Evolutionary conservation across 1,140 invertebrate genomes (phyloP).

Genomic region (Aethina tumida): DNA sequence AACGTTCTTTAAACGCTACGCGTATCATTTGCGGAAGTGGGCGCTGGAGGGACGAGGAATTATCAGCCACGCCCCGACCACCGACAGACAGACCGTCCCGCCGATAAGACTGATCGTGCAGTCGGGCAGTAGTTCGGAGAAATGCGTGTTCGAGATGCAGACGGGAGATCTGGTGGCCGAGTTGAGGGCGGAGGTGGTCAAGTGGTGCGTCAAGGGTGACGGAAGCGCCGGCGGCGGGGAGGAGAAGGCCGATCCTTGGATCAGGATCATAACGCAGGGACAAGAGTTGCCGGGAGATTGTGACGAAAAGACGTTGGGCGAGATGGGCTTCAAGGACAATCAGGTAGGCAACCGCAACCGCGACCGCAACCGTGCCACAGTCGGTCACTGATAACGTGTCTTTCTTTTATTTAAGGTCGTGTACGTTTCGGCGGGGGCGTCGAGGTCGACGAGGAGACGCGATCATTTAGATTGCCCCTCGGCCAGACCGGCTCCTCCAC

Average conservation of each 20-base stretch:
- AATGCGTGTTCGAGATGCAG: constrained; percentile 63
- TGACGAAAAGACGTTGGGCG: constrained; percentile 80
- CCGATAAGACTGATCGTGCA: constrained; percentile 69
- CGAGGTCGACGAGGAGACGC: constrained; percentile 60
- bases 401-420: constrained; percentile 51
- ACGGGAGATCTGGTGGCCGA: constrained; percentile 77
- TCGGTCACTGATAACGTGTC: not conserved
- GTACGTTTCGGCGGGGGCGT: constrained; percentile 78
- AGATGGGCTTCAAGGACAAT: constrained; percentile 87
- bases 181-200: constrained; percentile 83
- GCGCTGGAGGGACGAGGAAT: constrained; percentile 69
- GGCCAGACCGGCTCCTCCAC: constrained; percentile 65
- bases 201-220: constrained; percentile 61
- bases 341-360: constrained; percentile 35
- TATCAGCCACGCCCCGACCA: constrained; percentile 57
- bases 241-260: constrained; percentile 31
- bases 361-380: not conserved
- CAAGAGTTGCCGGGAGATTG: constrained; percentile 89
- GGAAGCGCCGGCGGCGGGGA: constrained; percentile 7
- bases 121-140: constrained; percentile 72
- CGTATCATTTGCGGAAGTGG: constrained; percentile 77
- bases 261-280: constrained; percentile 86
- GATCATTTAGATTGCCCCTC: constrained; percentile 66
- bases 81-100: constrained; percentile 40
- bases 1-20: constrained; percentile 74